A percentile compares a stretch with the other conserved stretches of the same genome.
Conservation (phyloP, 1,140 invertebrate species). For the Dendrolimus kikuchii region DNA sequence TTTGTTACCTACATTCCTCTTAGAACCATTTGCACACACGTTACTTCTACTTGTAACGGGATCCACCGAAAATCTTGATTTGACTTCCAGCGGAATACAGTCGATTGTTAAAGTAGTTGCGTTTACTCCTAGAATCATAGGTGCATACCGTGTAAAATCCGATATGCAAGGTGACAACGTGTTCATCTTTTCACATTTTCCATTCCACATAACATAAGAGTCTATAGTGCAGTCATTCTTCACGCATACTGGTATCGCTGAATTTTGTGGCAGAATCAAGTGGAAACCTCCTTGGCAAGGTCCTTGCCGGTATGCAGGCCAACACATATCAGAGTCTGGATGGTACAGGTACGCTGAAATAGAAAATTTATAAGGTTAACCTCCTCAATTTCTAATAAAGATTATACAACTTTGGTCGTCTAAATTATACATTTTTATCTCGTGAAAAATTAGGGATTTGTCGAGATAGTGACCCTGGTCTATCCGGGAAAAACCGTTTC, state of each 20-base stretch:
- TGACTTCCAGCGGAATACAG: slow-evolving; percentile 51
- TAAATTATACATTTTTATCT: too few relatives aligned
- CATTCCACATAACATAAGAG: slow-evolving; percentile 64
- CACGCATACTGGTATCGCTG: slow-evolving; percentile 73
- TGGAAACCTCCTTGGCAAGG: slow-evolving; percentile 74
- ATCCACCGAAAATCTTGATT: slow-evolving; percentile 35
- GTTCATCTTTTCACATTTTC: slow-evolving; percentile 68
- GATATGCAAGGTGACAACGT: slow-evolving; percentile 50
- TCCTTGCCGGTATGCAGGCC: slow-evolving; percentile 75
- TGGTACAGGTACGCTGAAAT: slow-evolving; percentile 75
- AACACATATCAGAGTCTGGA: slow-evolving; percentile 74
- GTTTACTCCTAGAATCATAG: slow-evolving; percentile 62
- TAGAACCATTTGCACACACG: slow-evolving; percentile 41
- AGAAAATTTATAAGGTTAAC: slow-evolving; percentile 4
- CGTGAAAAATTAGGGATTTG: too few relatives aligned
- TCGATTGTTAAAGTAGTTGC: slow-evolving; percentile 59
- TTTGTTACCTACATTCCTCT: slow-evolving; percentile 32
- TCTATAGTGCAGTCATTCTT: slow-evolving; percentile 73
- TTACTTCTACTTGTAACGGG: neutral
- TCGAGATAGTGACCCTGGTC: too few relatives aligned
- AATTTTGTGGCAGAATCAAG: slow-evolving; percentile 69
- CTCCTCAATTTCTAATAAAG: too few relatives aligned
- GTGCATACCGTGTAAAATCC: slow-evolving; percentile 23
- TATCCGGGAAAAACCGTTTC: too few relatives aligned
- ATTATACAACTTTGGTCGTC: too few relatives aligned